Evolutionary conservation across 1,140 invertebrate genomes (phyloP), one percentile per base, ranked within the genome.

Genomic region (Cardiocondyla obscurior): DNA sequence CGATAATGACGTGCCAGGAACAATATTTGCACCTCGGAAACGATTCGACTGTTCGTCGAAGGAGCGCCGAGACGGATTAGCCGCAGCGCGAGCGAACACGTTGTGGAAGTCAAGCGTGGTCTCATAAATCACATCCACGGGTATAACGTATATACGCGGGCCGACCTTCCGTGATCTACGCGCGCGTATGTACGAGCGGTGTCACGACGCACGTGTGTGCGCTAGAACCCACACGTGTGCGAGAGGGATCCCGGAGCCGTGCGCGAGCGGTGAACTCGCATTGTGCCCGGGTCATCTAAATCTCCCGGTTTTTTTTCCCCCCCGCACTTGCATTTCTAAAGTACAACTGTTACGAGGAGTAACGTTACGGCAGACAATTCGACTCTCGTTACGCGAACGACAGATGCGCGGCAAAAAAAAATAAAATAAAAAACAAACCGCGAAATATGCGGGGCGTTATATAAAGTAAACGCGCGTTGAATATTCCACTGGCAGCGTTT

Each of bases 91-190:
- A 36, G 33, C 67, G 70, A 70, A 74, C 62, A 67, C 70, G 81
- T 70, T 84, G 49, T 57, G 42, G 44, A 70, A 82, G 76, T 81
- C 81, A 72, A 83, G 72, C 69, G 44, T 74, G 58, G 81, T 81
- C 76, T 76, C 76, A 79, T 88, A 83, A 84, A 88, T 86, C 82
- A 86, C 49, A 51, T 58, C 67, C 64, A 69, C 42, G 51, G 82
- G 58, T 81, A 70, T 79, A 70, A 81, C 44, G 55, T 60, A 42
- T 77, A 74, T 77, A 73, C 33, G 70, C n/a, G 25, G 25, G 8
- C 8, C 73, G 60, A 53, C 46, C 74, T 67, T 67, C 74, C 46
- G 33, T 77, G 60, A 65, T 77, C 60, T 77, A 53, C 60, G 62
- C 46, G 46, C 46, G 22, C 46, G 42, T 30, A 30, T 53, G 62